Percentiles rank a stretch among this genome's conserved stretches.
Conservation (phyloP, 1,140 invertebrate species). For the Listronotus oregonensis region DNA sequence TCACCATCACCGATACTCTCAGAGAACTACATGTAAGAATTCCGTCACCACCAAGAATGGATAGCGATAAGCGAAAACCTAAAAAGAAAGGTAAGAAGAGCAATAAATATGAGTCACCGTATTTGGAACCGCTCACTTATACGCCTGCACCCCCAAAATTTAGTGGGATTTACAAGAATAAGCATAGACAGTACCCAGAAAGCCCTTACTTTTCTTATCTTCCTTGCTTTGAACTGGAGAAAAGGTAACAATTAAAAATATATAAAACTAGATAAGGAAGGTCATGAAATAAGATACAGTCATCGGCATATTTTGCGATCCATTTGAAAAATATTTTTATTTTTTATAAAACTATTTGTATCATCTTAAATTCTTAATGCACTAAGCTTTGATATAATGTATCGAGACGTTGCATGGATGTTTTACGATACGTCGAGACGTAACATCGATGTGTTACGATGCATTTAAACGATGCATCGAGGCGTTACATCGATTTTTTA, state of each 20-base stretch:
- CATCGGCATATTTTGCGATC: too few relatives aligned
- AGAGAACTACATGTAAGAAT: slow-evolving; percentile 51
- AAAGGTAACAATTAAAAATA: slow-evolving; percentile 9
- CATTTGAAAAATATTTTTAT: too few relatives aligned
- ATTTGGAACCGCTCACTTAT: slow-evolving; percentile 46
- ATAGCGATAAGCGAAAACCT: not conserved
- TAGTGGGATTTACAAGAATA: slow-evolving; percentile 45
- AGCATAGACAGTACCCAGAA: slow-evolving; percentile 45
- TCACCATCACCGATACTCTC: slow-evolving; percentile 47
- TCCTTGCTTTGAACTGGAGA: slow-evolving; percentile 7
- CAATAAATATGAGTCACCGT: slow-evolving; percentile 40
- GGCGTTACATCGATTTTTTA: too few relatives aligned
- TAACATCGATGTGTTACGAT: too few relatives aligned
- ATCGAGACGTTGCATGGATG: too few relatives aligned
- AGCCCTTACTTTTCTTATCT: slow-evolving; percentile 52
- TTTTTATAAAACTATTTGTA: too few relatives aligned
- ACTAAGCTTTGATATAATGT: too few relatives aligned
- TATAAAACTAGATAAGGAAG: too few relatives aligned
- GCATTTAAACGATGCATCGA: too few relatives aligned
- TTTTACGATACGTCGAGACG: too few relatives aligned
- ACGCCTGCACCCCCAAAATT: slow-evolving; percentile 37
- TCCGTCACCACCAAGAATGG: slow-evolving; percentile 48
- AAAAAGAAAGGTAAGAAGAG: slow-evolving; percentile 20
- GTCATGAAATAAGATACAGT: too few relatives aligned
- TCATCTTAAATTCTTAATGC: too few relatives aligned